A percentile compares a stretch with the other conserved stretches of the same genome.
These are phyloP conservation scores for Kryptolebias marmoratus DNA, from an alignment of 2,113 vertebrate genomes.

Conservation along the genomic window DNA sequence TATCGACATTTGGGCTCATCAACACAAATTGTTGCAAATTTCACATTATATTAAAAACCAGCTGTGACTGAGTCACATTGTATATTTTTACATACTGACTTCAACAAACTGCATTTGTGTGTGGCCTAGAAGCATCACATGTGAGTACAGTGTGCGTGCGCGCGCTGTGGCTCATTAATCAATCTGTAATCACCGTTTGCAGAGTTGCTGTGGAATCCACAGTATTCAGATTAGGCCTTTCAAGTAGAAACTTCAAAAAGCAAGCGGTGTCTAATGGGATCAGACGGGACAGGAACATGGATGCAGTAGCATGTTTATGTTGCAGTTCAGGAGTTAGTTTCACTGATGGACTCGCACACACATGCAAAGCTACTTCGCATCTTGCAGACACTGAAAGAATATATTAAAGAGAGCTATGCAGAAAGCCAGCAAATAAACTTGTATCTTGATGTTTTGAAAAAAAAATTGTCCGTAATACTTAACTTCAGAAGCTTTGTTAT, in stretches of 20 bases:
- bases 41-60: constrained; percentile 10
- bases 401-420: background rate
- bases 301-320: constrained; percentile 53
- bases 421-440: background rate
- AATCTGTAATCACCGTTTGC: constrained; percentile 79
- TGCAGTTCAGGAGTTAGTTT: constrained; percentile 61
- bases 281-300: constrained; percentile 58
- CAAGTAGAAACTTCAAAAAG: constrained; percentile 80
- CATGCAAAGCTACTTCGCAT: background rate
- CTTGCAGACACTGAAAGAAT: background rate
- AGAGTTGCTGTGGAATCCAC: constrained; percentile 65
- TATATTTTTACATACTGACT: constrained; percentile 43
- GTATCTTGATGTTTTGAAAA: background rate
- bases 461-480: background rate
- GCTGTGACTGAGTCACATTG: background rate
- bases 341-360: constrained; percentile 51
- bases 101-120: constrained; percentile 39
- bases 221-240: constrained; percentile 77
- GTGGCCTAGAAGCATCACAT: constrained; percentile 51
- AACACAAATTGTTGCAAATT: background rate
- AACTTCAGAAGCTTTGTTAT: background rate
- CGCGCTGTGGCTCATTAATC: constrained; percentile 75
- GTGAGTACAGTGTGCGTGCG: constrained; percentile 10
- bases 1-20: background rate
- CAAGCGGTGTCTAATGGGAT: constrained; percentile 71